A percentile compares a stretch with the other conserved stretches of the same genome.
Evolutionary conservation across 2,888 invertebrate genomes (phyloP).

Genomic region (Heterodera filipjevi): DNA sequence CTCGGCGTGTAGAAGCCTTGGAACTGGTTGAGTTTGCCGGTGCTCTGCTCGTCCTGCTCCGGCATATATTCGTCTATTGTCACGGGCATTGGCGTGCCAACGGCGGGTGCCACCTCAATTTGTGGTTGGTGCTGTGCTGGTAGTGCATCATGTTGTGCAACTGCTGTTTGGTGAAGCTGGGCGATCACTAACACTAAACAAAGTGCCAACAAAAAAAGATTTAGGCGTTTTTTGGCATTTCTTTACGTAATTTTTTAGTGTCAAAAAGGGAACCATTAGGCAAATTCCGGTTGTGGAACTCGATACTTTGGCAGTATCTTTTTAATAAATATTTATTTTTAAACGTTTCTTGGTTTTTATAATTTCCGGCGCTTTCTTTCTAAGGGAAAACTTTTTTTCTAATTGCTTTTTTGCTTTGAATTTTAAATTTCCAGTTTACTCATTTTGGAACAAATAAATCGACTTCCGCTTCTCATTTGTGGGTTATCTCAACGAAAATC

Average conservation of each 20-base stretch:
- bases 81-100: conserved; percentile 3
- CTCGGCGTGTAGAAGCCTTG: conserved; percentile 58
- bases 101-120: conserved; percentile 1
- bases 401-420: too few relatives aligned
- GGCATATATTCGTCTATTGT: background rate
- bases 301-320: too few relatives aligned
- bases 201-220: too few relatives aligned
- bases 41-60: conserved; percentile 33
- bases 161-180: background rate
- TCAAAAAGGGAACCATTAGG: too few relatives aligned
- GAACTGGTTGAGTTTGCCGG: conserved; percentile 58
- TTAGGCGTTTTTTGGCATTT: too few relatives aligned
- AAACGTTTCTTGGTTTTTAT: too few relatives aligned
- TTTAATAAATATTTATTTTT: too few relatives aligned
- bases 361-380: too few relatives aligned
- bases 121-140: background rate
- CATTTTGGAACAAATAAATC: too few relatives aligned
- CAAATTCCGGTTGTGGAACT: background rate
- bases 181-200: background rate
- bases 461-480: background rate
- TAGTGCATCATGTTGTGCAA: background rate
- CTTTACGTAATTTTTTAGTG: too few relatives aligned
- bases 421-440: too few relatives aligned
- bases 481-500: background rate
- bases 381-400: too few relatives aligned